Evolutionary conservation across 2,888 invertebrate species (phyloP).

Genomic region (Meteorus colon): DNA sequence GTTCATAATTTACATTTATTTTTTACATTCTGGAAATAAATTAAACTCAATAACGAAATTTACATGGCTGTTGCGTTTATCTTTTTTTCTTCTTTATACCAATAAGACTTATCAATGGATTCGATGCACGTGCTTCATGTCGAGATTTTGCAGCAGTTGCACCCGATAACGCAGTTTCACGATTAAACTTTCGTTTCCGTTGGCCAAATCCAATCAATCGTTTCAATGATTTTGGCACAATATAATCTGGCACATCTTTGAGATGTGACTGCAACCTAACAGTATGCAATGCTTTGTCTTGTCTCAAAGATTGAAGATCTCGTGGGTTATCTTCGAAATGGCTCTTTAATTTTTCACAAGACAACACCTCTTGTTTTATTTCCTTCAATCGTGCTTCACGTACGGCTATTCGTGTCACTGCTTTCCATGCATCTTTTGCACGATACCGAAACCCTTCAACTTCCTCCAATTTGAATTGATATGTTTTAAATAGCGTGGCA

Average conservation of each 20-base stretch:
- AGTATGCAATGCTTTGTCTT: constrained; percentile 90
- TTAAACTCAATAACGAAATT: constrained; percentile 40
- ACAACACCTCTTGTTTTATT: constrained; percentile 94
- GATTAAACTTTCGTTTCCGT: constrained; percentile 66
- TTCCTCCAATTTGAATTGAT: constrained; percentile 95
- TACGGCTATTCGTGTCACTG: constrained; percentile 94
- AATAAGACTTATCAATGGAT: constrained; percentile 65
- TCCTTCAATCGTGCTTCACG: constrained; percentile 96
- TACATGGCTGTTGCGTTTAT: constrained; percentile 38
- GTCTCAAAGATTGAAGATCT: constrained; percentile 88
- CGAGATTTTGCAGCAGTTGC: constrained; percentile 65
- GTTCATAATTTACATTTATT: constrained; percentile 51
- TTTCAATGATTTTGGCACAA: constrained; percentile 86
- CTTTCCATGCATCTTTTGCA: constrained; percentile 95
- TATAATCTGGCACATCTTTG: constrained; percentile 94
- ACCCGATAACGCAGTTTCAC: constrained; percentile 59
- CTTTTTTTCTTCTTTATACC: constrained; percentile 60
- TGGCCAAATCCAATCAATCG: constrained; percentile 76
- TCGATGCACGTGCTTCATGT: constrained; percentile 64
- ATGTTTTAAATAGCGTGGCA: constrained; percentile 81
- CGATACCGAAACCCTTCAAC: constrained; percentile 97
- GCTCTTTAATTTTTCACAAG: constrained; percentile 91
- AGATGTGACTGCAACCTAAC: constrained; percentile 89
- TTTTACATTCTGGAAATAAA: constrained; percentile 53
- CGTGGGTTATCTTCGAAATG: constrained; percentile 95